These are phyloP conservation scores for Ctenopoma kingsleyae DNA, from an alignment of 2,797 vertebrate genomes.

Conservation along the genomic window DNA sequence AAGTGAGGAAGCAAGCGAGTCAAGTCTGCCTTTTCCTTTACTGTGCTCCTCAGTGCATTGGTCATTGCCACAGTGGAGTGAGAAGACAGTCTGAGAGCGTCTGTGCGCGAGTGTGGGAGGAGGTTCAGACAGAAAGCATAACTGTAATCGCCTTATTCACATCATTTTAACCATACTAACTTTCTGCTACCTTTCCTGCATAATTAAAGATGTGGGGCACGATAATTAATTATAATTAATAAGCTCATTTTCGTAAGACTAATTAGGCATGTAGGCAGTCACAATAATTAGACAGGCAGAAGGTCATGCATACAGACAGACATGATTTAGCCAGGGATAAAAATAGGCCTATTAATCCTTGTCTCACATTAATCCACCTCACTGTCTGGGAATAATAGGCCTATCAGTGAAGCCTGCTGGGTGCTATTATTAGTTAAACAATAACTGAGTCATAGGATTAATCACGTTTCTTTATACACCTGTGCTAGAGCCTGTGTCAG, in stretches of 20 bases:
- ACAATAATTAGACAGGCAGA: constrained; percentile 40
- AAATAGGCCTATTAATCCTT: constrained; percentile 74
- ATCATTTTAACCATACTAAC: neutral
- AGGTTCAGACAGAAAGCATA: constrained; percentile 19
- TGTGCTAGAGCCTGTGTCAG: constrained; percentile 28
- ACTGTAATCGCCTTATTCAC: neutral
- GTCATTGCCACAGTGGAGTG: constrained; percentile 45
- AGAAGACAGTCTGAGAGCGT: constrained; percentile 18
- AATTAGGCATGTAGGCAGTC: constrained; percentile 23
- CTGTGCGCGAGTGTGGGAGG: constrained; percentile 22
- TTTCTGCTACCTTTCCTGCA: neutral
- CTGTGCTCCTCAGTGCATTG: constrained; percentile 27
- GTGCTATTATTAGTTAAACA: constrained; percentile 72
- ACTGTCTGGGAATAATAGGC: constrained; percentile 63
- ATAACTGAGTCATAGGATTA: constrained; percentile 57
- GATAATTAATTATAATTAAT: constrained; percentile 4
- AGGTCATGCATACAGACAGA: constrained; percentile 51
- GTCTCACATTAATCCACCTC: constrained; percentile 72
- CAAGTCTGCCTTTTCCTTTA: constrained; percentile 10
- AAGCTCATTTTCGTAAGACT: neutral
- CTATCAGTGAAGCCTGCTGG: constrained; percentile 50
- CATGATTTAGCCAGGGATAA: constrained; percentile 56
- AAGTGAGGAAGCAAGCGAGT: constrained; percentile 32
- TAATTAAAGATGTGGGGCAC: neutral
- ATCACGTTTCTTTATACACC: constrained; percentile 59